Base-by-base conservation (phyloP, 1,140 invertebrate genomes). In the Drosophila santomea region DNA sequence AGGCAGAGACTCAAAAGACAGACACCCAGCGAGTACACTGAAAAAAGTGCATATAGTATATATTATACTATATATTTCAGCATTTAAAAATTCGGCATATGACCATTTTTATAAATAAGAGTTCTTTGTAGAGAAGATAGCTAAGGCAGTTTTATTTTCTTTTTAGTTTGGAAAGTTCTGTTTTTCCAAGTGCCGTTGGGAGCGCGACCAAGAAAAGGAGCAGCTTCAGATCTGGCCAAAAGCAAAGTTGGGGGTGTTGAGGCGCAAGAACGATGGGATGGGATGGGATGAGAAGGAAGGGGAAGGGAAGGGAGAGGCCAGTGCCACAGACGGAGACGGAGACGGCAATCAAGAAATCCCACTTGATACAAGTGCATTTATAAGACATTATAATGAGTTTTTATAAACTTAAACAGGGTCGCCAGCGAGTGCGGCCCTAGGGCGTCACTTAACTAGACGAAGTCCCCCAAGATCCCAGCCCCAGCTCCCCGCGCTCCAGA, bases 331-430 rank as follows among this genome's bases (percentile, higher is more conserved):
- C 44, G 50, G 52, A 56, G 52, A 56, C 44, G 50, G 52, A 67
- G 54, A 66, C 50, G 56, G 80, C 83, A 83, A 86, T 86, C 83
- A 88, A 88, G 83, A 86, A 88, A 88, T 88, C 84, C 80, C 85
- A 89, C 85, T 89, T 89, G 85, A 89, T 90, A 90, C 80, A 90
- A 89, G 85, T 89, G 85, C 80, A 90, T 85, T 81, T 84, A 86
- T 83, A 91, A 91, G 82, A 90, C 88, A 91, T 83, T 91, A 91
- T 91, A 91, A 91, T 91, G 88, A 91, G 88, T 91, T 91, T 91
- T 91, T 91, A 90, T 91, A 90, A 91, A 75, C 77, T 90, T 86
- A 91, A 91, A 90, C 88, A 91, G 79, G 88, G 83, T 86, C 81
- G 82, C 63, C 50, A 38, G 44, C 35, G 44, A 66, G 52, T 32